Base-by-base conservation (phyloP, 1,140 invertebrate species). In the Halictus rubicundus region DNA sequence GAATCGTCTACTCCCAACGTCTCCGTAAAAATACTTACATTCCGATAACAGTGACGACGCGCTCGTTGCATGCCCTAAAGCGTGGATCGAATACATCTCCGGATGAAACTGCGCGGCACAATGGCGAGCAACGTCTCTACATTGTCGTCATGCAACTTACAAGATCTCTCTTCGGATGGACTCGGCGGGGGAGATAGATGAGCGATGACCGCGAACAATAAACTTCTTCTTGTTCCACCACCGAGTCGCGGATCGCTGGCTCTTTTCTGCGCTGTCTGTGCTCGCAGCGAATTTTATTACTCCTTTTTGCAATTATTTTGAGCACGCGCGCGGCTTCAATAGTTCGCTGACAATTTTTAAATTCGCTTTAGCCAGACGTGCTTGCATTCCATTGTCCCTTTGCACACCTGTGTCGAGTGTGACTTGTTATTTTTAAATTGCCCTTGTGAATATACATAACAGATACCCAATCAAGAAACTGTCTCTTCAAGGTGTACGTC, bases 1-100 rank as follows among this genome's bases (percentile, higher is more conserved):
- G 78, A 81, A 88, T 87, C 84, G 82, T 84, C 77, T 65, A 77
- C 81, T 87, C 73, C 78, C 85, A 88, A 83, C 82, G 66, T 83
- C 81, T 61, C 80, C 70, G 60, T 69, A 84, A 88, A 86, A 87
- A 88, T 75, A 14, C 4, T 19, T 27, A 21, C 21, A n/a, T 32
- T 27, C 25, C 59, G 39, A 63, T 59, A 46, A 46, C 23, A 12
- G 25, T 19, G 27, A 52, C 49, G 32, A 68, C 37, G 21, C 52
- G 59, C 54, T n/a, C 25, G 5, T 39, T 19, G 39, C 3, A n/a
- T 6, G 16, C 19, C 19, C 14, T 6, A 37, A 37, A 27, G 27
- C 71, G 60, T 37, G 19, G 59, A 52, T 73, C 23, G 42, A 52
- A 73, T 14, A 19, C 42, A n/a, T 63, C 9, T 10, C 37, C n/a